A percentile compares a stretch with the other conserved stretches of the same genome.
These are phyloP conservation scores for Drosophila subpulchrella DNA, from an alignment of 1,140 invertebrate genomes.

Conservation along the genomic window DNA sequence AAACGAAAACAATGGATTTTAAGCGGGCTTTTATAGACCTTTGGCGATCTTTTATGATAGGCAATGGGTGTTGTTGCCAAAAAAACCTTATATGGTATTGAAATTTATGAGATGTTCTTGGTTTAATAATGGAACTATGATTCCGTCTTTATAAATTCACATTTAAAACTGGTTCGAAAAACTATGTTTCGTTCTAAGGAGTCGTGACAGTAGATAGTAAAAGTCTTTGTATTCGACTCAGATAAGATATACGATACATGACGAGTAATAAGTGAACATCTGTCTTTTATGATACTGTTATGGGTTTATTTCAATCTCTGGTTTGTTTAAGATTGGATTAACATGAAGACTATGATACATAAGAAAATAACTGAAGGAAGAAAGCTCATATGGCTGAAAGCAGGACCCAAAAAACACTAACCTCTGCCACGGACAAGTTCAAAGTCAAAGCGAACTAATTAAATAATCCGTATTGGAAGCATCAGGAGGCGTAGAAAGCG, in stretches of 20 bases:
- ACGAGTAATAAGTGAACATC: not conserved
- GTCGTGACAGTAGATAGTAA: not conserved
- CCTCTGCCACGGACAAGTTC: slow-evolving; percentile 33
- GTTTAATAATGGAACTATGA: no score
- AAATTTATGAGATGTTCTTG: no score
- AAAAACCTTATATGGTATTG: no score
- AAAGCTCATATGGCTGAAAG: slow-evolving; percentile 6
- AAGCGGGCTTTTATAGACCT: no score
- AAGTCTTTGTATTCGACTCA: not conserved
- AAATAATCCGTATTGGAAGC: slow-evolving; percentile 53
- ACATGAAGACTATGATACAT: no score
- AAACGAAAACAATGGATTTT: no score
- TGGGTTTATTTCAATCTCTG: not conserved
- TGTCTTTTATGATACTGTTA: not conserved
- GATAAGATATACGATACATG: not conserved
- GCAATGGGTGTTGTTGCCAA: no score
- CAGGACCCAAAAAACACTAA: slow-evolving; percentile 3
- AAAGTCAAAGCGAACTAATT: slow-evolving; percentile 58
- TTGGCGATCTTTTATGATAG: no score
- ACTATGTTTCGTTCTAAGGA: no score
- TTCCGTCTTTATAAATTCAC: not conserved
- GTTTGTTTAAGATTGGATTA: no score
- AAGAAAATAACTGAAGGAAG: not conserved
- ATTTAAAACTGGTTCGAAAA: not conserved
- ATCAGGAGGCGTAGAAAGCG: slow-evolving; percentile 36